Conservation (phyloP, 1,140 invertebrate species). For the Drosophila funebris region DNA sequence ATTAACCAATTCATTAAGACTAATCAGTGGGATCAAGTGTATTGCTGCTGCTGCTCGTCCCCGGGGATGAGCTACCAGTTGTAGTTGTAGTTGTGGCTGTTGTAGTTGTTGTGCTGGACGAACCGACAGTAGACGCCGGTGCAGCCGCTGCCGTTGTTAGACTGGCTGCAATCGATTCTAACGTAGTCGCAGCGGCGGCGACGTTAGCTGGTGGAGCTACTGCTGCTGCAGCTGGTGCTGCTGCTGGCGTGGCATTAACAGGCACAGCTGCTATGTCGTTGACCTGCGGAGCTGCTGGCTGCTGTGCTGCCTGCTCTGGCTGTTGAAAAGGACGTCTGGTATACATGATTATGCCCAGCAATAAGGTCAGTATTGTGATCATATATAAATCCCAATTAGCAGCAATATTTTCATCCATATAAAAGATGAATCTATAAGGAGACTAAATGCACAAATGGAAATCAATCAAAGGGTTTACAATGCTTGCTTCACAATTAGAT, state of each 20-base stretch:
- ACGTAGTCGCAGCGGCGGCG: conserved; percentile 2
- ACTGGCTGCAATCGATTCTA: neutral
- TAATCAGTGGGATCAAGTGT: conserved; percentile 80
- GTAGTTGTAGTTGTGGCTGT: conserved; percentile 15
- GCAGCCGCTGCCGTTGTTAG: too few species aligned
- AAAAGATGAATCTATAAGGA: conserved; percentile 87
- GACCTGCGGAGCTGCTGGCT: conserved; percentile 35
- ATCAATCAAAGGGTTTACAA: neutral
- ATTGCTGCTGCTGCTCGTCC: conserved; percentile 42
- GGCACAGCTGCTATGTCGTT: conserved; percentile 30
- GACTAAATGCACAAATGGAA: conserved; percentile 84
- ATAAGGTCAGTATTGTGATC: conserved; percentile 91
- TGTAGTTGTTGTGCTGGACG: neutral
- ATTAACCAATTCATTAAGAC: conserved; percentile 67
- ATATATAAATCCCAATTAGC: conserved; percentile 98
- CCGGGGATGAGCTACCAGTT: conserved; percentile 24
- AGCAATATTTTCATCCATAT: conserved; percentile 88
- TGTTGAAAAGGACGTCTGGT: conserved; percentile 88
- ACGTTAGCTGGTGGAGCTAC: conserved; percentile 1
- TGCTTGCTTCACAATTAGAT: too few species aligned
- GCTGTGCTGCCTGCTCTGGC: conserved; percentile 44
- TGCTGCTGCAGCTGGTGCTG: neutral
- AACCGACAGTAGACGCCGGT: too few species aligned
- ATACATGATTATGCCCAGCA: conserved; percentile 92
- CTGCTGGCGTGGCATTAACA: neutral